Evolutionary conservation across 1,140 invertebrate genomes (phyloP), one percentile per base, ranked within the genome.

Genomic region (Thalassaphorura encarpata): DNA sequence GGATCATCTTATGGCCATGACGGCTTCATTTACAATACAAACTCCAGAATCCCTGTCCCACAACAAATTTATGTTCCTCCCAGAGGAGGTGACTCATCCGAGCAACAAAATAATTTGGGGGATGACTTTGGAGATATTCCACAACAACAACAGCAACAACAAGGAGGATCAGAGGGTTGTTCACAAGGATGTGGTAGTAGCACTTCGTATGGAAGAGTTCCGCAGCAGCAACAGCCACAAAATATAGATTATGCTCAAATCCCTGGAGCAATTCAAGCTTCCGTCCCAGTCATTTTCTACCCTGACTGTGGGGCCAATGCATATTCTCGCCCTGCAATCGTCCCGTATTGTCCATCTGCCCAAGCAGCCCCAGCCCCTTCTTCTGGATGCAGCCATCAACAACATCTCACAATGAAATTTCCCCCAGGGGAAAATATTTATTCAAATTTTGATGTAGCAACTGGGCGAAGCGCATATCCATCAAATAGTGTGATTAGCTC

Each of bases 261-360:
- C 33, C 62, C 62, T 13, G 62, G 62, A 36, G 62, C 62, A 2
- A 31, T 64, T 18, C 29, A 58, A 3, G 43, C 58, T 1, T 58
- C 56, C 24, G 46, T 64, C 19, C 56, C 58, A 16, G 62, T 64
- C 1, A 64, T 64, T 16, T 64, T 59, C 43, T 64, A 64, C 46
- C 62, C 62, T 18, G 62, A 64, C 33, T 64, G 62, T 27, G 45
- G 51, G 24, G 33, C 55, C 3, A 61, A 58, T 51, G 62, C 62
- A 11, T 64, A 47, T 47, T 48, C 59, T 24, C 31, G 59, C 8
- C 62, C 62, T 31, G 62, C 62, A 18, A 52, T 64, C 15, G 62
- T 64, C 16, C 58, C 62, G n/a, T 64, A 47, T 36, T 64, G 62
- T 45, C 56, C 62, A 2, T 49, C 59, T 16, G n/a, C 28, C 18